Evolutionary conservation across 2,113 vertebrate genomes (phyloP).

Genomic region (Eidolon helvum): DNA sequence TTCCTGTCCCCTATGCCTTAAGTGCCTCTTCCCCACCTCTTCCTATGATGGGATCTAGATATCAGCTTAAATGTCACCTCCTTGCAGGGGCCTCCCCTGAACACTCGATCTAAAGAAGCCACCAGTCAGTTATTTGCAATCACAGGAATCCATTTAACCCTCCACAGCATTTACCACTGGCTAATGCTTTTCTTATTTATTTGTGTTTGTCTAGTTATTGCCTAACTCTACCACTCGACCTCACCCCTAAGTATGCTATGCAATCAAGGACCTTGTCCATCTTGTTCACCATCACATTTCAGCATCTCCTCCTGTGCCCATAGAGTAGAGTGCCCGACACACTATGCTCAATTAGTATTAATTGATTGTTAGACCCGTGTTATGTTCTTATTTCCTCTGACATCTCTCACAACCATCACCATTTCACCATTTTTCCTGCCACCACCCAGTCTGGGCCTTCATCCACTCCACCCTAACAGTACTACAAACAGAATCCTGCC

Average conservation of each 20-base stretch:
- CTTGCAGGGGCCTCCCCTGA: not conserved
- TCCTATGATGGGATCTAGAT: not conserved
- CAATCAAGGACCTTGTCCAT: not conserved
- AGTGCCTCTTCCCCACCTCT: not conserved
- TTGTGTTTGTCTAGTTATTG: not conserved
- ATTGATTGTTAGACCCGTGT: not conserved
- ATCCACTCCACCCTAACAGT: not conserved
- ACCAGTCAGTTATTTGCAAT: not conserved
- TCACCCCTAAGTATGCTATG: not conserved
- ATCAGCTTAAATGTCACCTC: not conserved
- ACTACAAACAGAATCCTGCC: not conserved
- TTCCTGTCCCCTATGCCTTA: not conserved
- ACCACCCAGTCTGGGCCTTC: not conserved
- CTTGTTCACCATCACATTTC: not conserved
- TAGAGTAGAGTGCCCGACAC: fast-evolving
- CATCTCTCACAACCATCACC: not conserved
- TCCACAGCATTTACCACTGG: not conserved
- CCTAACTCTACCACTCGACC: not conserved
- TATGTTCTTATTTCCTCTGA: not conserved
- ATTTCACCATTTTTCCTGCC: not conserved
- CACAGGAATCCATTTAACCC: not conserved
- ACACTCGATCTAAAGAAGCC: not conserved
- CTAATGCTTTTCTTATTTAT: not conserved
- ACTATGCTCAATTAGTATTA: not conserved
- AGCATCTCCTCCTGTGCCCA: not conserved